A percentile compares a stretch with the other conserved stretches of the same genome.
These are phyloP conservation scores for Diplazon laetatorius DNA, from an alignment of 2,888 invertebrate genomes.

Conservation along the genomic window DNA sequence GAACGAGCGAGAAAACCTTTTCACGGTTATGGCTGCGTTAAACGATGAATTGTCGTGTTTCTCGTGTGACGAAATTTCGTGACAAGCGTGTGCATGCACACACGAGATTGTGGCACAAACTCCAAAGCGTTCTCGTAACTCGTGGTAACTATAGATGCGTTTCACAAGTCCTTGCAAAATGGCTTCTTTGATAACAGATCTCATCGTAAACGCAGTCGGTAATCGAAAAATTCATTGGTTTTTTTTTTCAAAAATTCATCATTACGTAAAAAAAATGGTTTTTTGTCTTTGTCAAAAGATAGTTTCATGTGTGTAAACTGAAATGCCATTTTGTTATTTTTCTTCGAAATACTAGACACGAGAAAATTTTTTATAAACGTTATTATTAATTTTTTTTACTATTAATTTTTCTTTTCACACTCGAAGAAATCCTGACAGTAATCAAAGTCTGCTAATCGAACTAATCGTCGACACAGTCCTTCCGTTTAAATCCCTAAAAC, in stretches of 20 bases:
- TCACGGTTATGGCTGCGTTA: conserved; percentile 73
- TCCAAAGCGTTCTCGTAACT: conserved; percentile 14
- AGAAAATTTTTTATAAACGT: neutral
- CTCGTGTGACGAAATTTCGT: conserved; percentile 4
- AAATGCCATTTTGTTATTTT: no score
- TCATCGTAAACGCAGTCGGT: neutral
- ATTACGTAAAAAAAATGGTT: neutral
- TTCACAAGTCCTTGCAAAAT: neutral
- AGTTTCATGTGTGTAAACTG: no score
- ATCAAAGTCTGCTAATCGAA: no score
- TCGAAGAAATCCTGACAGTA: no score
- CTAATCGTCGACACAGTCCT: no score
- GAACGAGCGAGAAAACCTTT: conserved; percentile 59
- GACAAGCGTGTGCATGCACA: conserved; percentile 34
- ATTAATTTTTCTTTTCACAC: no score
- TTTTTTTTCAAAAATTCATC: neutral
- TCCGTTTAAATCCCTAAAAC: no score
- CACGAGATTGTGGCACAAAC: conserved; percentile 9
- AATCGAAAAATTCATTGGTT: neutral
- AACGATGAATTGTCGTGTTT: conserved; percentile 70
- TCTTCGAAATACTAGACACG: no score
- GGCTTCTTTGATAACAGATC: neutral
- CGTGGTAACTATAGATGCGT: neutral
- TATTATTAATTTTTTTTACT: neutral
- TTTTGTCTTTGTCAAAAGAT: no score